Conservation (phyloP, 2,113 vertebrate genomes). For the Microtus richardsoni region DNA sequence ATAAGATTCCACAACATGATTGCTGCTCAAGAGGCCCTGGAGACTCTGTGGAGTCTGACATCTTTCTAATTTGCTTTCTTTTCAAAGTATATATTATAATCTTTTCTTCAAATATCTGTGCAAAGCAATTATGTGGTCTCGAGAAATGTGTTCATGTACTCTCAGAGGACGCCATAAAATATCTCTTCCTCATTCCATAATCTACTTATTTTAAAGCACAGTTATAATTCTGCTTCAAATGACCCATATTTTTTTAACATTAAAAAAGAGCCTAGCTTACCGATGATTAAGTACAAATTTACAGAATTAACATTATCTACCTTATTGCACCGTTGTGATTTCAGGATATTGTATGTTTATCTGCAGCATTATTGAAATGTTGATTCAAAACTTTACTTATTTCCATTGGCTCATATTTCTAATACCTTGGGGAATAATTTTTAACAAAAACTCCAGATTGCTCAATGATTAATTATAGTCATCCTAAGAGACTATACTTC, state of each 20-base stretch:
- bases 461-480: constrained; percentile 52
- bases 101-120: constrained; percentile 67
- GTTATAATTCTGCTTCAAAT: constrained; percentile 45
- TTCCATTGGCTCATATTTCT: background rate
- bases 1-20: background rate
- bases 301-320: background rate
- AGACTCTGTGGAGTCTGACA: constrained; percentile 31
- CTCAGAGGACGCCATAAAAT: constrained; percentile 41
- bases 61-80: constrained; percentile 63
- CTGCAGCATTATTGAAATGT: background rate
- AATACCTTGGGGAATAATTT: constrained; percentile 1
- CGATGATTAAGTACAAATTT: background rate
- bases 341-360: background rate
- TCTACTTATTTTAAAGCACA: constrained; percentile 56
- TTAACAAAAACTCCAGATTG: background rate
- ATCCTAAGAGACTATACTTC: background rate
- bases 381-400: background rate
- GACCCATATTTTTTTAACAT: background rate
- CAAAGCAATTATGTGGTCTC: constrained; percentile 51
- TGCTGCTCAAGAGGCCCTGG: background rate
- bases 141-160: constrained; percentile 14
- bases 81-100: constrained; percentile 44
- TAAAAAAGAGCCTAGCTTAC: background rate
- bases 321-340: background rate
- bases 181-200: constrained; percentile 46